A percentile compares a stretch with the other conserved stretches of the same genome.
phyloP scores from a whole-genome alignment of 2,888 invertebrate species.

The Marasmarcha lunaedactyla region DNA sequence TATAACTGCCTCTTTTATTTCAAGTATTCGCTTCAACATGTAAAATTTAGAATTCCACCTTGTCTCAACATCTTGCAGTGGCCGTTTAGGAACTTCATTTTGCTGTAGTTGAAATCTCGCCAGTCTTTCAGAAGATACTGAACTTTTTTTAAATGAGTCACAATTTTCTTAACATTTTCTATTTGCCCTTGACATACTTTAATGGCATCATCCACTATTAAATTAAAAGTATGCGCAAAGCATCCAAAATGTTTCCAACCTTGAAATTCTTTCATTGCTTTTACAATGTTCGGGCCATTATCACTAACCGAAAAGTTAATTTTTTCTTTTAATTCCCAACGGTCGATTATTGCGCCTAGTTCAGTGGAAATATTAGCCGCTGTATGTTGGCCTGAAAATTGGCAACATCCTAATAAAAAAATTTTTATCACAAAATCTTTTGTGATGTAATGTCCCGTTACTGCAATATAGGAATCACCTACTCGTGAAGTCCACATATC shows the following conservation, averaged over 20 bases:
- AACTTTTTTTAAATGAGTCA: slow-evolving; percentile 10
- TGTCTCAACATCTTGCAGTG: slow-evolving; percentile 15
- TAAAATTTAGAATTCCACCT: slow-evolving; percentile 15
- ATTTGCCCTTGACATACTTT: not conserved
- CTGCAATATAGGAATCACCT: slow-evolving; percentile 16
- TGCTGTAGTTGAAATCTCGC: slow-evolving; percentile 10
- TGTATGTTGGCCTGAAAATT: slow-evolving; percentile 17
- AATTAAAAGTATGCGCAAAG: slow-evolving; percentile 16
- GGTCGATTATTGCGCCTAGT: slow-evolving; percentile 10
- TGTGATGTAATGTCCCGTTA: slow-evolving; percentile 21
- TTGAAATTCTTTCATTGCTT: slow-evolving; percentile 9
- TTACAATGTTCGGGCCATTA: slow-evolving; percentile 8
- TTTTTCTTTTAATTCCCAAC: slow-evolving; percentile 11
- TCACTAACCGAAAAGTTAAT: slow-evolving; percentile 3
- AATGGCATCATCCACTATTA: slow-evolving; percentile 9
- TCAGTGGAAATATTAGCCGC: slow-evolving; percentile 16
- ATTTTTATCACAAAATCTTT: slow-evolving; percentile 16
- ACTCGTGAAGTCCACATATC: slow-evolving; percentile 21
- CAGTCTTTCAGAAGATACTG: slow-evolving; percentile 9
- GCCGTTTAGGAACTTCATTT: slow-evolving; percentile 2
- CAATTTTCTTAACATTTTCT: slow-evolving; percentile 11
- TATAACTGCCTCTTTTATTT: slow-evolving; percentile 7
- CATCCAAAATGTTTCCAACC: slow-evolving; percentile 20
- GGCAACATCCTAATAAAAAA: slow-evolving; percentile 17
- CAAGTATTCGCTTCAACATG: slow-evolving; percentile 11